Percentiles rank a stretch among this genome's conserved stretches.
phyloP scores from a whole-genome alignment of 2,888 invertebrate species.

The Nemapogon koenigi region DNA sequence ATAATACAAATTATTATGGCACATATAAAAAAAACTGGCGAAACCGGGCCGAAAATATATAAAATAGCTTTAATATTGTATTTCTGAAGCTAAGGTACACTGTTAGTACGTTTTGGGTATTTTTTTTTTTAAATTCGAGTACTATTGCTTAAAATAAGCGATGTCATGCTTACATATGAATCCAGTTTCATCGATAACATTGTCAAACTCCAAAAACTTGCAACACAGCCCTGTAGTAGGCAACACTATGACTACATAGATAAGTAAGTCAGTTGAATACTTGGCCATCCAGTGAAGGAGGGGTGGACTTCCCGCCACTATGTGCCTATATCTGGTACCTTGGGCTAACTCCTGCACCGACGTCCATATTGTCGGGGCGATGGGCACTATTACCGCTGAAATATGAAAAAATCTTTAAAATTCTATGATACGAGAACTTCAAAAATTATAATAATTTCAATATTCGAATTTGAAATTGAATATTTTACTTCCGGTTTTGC shows the following conservation, averaged over 20 bases:
- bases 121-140: no score
- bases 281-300: neutral
- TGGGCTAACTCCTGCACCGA: neutral
- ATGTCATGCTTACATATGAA: neutral
- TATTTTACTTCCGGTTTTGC: no score
- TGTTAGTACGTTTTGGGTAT: no score
- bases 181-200: neutral
- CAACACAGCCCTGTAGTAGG: neutral
- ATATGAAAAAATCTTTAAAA: neutral
- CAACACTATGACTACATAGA: neutral
- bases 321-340: neutral
- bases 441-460: no score
- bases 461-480: no score
- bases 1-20: no score
- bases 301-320: neutral
- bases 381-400: neutral
- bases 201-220: neutral
- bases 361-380: slow-evolving; percentile 1
- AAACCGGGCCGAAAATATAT: no score
- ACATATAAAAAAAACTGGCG: no score
- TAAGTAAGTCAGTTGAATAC: neutral
- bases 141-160: no score
- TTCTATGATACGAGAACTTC: no score
- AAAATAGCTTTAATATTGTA: no score
- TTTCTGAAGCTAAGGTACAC: no score